These are phyloP conservation scores for Caenorhabditis uteleia DNA, from an alignment of 2,888 invertebrate genomes.

Conservation along the genomic window DNA sequence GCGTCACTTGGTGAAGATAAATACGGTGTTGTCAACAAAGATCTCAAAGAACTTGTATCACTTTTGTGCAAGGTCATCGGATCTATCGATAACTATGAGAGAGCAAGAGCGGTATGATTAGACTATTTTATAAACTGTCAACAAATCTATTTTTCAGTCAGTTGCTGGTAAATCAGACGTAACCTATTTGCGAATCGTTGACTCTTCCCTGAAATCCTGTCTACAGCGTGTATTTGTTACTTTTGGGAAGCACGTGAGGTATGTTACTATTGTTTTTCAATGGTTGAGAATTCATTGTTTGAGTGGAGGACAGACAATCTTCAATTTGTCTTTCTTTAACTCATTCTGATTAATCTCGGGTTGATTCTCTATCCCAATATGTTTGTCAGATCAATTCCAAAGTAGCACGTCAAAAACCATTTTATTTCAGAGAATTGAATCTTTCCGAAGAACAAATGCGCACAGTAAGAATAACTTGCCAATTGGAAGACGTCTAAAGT, in stretches of 20 bases:
- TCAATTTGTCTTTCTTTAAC: too few relatives aligned
- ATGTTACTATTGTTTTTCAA: too few relatives aligned
- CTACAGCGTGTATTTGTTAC: slow-evolving; percentile 30
- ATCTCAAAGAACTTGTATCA: slow-evolving; percentile 28
- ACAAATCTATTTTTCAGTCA: slow-evolving; percentile 29
- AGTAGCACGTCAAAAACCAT: too few relatives aligned
- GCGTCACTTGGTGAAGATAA: slow-evolving; percentile 49
- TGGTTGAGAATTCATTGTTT: too few relatives aligned
- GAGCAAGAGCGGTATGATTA: slow-evolving; percentile 43
- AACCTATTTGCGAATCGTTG: slow-evolving; percentile 27
- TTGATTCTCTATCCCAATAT: too few relatives aligned
- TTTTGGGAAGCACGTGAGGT: slow-evolving; percentile 28
- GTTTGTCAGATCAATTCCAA: too few relatives aligned
- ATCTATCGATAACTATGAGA: slow-evolving; percentile 42
- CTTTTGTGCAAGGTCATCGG: slow-evolving; percentile 26
- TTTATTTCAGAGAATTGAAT: too few relatives aligned
- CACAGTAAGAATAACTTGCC: slow-evolving; percentile 25
- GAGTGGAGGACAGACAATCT: too few relatives aligned
- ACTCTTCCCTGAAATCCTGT: slow-evolving; percentile 23
- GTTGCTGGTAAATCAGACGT: slow-evolving; percentile 39
- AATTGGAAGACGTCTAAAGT: slow-evolving; percentile 15
- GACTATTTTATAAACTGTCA: too few relatives aligned
- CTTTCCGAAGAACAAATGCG: slow-evolving; percentile 23
- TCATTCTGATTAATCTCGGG: too few relatives aligned
- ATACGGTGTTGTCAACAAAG: slow-evolving; percentile 55